Evolutionary conservation across 2,888 invertebrate species (phyloP), one percentile per base, ranked within the genome.

Genomic region (Poecilus cupreus): DNA sequence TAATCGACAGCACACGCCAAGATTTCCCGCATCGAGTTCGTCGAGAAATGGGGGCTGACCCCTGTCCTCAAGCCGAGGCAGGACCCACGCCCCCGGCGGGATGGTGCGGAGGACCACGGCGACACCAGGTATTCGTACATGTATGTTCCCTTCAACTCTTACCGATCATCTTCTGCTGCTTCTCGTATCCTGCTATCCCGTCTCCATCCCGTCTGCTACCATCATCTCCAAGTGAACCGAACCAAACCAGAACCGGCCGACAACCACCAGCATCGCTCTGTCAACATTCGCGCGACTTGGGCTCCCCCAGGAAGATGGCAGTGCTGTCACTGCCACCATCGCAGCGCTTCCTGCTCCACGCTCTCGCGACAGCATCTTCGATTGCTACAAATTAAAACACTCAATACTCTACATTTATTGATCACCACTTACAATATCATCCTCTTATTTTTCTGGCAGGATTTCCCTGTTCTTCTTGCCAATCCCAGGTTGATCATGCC

Each of bases 41-140:
- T 96, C 92, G 96, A 97, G 93, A 96, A 96, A 96, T 97, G 97
- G 97, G 97, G 97, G 95, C 96, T 97, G 93, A 96, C 96, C 94
- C 97, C 97, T 94, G 96, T 96, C 95, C 95, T 96, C 94, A 94
- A 95, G 93, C 96, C 96, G 94, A 96, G 96, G 94, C 96, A 96
- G 94, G 96, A 96, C 93, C 94, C 95, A 90, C 90, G 92, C 92
- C 94, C 96, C 95, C 94, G 94, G 90, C 89, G 90, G 89, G 91
- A 90, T 90, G 91, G 91, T 91, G 92, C 92, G 90, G 92, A 91
- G 90, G 93, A 93, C 90, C 93, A 94, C 90, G 93, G 92, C 89
- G 93, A 93, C 90, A 91, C 93, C 92, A 94, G 94, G 94, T 94
- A 93, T 86, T 80, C 80, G 54, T 80, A 80, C 80, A 80, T 80